Evolutionary conservation across 2,113 vertebrate genomes (phyloP), one percentile per base, ranked within the genome.

Genomic region (Chelonoidis abingdonii): DNA sequence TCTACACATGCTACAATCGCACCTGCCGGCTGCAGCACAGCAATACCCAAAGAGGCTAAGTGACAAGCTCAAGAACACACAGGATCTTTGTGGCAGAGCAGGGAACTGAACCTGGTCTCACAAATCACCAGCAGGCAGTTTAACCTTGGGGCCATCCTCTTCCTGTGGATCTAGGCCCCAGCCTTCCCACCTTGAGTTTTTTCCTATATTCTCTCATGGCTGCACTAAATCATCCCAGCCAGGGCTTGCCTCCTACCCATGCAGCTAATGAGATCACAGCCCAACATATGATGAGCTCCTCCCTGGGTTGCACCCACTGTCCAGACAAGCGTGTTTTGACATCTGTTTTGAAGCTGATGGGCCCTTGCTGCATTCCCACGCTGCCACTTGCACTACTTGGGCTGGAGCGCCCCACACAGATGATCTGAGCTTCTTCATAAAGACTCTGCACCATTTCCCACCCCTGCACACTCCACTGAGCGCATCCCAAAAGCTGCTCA

Each of bases 41-140:
- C n/a, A 69, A 38, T 8, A 69, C 35, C 31, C 17, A 1, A n/a
- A 13, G 14, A 14, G 35, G 21, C 29, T 13, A 65, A 84, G 54
- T 5, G n/a, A 50, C 44, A 5, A 2, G 16, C 6, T 7, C 90
- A 83, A 88, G 85, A 89, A 57, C 52, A 47, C 1, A 8, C 0
- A 2, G 27, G 49, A 52, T 92, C 62, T 0, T 0, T 0, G 8
- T 1, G 54, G 35, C 65, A 79, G 35, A 94, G 80, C 11, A 88
- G 2, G 14, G 19, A 3, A 83, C 50, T 90, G 38, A 44, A 44
- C 38, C 72, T 76, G 16, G 29, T 19, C 29, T 80, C 27, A 8
- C 16, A 25, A 24, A 76, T 27, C 72, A 76, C 29, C 16, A 50
- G 29, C 83, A n/a, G 2, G 22, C 59, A 47, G 31, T 6, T 59